phyloP scores from a whole-genome alignment of 2,888 invertebrate genomes.

The Drosophila stalkeri region DNA sequence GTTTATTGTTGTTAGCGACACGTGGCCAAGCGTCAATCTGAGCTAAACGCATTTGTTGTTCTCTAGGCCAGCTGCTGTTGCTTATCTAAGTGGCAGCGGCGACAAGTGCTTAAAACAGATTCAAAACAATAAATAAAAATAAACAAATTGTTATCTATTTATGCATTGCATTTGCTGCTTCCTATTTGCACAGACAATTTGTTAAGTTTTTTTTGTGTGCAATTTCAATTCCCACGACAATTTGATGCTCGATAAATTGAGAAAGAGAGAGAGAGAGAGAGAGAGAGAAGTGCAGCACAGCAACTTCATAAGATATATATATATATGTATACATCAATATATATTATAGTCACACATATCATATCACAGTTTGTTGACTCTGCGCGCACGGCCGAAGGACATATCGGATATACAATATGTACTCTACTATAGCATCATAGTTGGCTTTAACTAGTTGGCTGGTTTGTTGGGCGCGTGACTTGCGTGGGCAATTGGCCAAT shows the following conservation, averaged over 20 bases:
- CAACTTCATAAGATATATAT: background rate
- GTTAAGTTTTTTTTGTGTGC: constrained; percentile 9
- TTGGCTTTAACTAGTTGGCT: background rate
- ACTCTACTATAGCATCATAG: constrained; percentile 23
- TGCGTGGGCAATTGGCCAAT: constrained; percentile 22
- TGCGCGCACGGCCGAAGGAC: constrained; percentile 43
- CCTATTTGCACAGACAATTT: constrained; percentile 41
- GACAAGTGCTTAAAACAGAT: constrained; percentile 2
- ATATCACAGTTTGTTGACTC: constrained; percentile 40
- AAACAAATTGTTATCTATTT: constrained; percentile 8
- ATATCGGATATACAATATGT: constrained; percentile 28
- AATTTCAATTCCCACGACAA: constrained; percentile 19
- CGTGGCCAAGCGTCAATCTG: constrained; percentile 19
- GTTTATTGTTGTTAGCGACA: constrained; percentile 25
- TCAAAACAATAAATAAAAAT: background rate
- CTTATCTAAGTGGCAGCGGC: background rate
- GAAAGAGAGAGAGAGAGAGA: background rate
- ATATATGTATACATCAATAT: background rate
- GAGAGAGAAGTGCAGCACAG: background rate
- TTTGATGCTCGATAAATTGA: constrained; percentile 23
- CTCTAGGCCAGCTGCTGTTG: constrained; percentile 7
- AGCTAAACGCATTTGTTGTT: constrained; percentile 13
- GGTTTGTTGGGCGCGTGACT: constrained; percentile 38
- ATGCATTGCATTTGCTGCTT: constrained; percentile 18
- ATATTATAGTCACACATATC: constrained; percentile 5